These are phyloP conservation scores for Leucoraja erinaceus DNA, from an alignment of 2,113 vertebrate species.

Conservation along the genomic window DNA sequence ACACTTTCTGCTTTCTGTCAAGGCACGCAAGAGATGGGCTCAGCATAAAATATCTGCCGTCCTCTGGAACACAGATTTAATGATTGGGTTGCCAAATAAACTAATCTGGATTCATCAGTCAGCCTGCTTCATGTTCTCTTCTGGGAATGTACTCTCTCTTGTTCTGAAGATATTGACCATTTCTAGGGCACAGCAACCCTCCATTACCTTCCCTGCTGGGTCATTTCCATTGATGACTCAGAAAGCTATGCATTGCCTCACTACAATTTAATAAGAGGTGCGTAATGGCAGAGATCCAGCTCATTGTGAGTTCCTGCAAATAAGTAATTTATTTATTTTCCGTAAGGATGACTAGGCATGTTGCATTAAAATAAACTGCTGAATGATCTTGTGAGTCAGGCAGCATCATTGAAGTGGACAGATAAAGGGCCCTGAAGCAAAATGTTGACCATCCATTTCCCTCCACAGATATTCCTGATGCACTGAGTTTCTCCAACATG, in stretches of 20 bases:
- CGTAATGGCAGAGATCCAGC: neutral
- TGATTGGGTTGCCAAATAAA: slow-evolving; percentile 27
- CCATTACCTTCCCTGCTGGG: neutral
- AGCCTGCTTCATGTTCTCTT: neutral
- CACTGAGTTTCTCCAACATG: too few species aligned
- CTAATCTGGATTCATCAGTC: slow-evolving; percentile 8
- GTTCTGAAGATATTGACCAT: neutral
- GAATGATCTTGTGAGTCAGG: too few species aligned
- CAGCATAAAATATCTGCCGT: slow-evolving; percentile 30
- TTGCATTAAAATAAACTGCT: too few species aligned
- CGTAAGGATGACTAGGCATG: neutral
- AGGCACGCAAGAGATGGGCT: slow-evolving; percentile 25
- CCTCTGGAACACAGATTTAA: slow-evolving; percentile 2
- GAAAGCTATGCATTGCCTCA: neutral
- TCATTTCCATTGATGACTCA: neutral
- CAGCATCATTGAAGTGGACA: too few species aligned
- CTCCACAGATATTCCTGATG: too few species aligned
- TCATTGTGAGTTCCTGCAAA: neutral
- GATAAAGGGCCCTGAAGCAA: too few species aligned
- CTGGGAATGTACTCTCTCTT: neutral
- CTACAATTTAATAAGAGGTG: neutral
- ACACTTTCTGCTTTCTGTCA: slow-evolving; percentile 34
- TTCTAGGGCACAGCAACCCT: neutral
- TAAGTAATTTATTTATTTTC: neutral
- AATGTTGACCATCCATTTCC: too few species aligned